Evolutionary conservation across 2,797 vertebrate species (phyloP).

Genomic region (Ibycter americanus): DNA sequence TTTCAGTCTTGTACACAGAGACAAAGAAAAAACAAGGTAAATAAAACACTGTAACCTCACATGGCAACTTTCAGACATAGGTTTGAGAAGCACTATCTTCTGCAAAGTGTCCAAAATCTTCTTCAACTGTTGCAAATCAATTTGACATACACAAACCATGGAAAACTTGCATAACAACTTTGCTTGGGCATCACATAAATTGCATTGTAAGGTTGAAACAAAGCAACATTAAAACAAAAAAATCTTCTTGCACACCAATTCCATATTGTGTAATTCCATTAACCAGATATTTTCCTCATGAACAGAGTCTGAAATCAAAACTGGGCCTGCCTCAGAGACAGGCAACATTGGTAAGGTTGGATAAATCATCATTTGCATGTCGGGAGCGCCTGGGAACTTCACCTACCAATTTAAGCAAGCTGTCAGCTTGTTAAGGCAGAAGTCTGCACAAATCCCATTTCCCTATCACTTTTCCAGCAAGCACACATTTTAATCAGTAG

Average conservation of each 20-base stretch:
- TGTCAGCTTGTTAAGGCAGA: not conserved
- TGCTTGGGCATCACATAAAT: not conserved
- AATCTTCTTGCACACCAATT: not conserved
- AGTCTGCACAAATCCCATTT: not conserved
- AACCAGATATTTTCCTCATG: not conserved
- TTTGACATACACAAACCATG: conserved; percentile 26
- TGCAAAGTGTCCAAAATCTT: not conserved
- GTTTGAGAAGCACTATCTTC: not conserved
- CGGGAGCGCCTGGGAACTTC: not conserved
- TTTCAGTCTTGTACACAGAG: not conserved
- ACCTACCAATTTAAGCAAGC: not conserved
- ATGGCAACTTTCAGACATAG: not conserved
- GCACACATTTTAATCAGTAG: not conserved
- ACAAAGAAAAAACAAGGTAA: not conserved
- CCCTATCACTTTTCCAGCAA: not conserved
- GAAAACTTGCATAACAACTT: conserved; percentile 3
- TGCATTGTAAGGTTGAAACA: not conserved
- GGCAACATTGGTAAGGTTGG: not conserved
- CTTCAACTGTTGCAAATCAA: conserved; percentile 19
- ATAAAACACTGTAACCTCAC: not conserved
- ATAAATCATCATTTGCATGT: not conserved
- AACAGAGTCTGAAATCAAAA: not conserved
- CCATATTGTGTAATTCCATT: not conserved
- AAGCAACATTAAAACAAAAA: not conserved
- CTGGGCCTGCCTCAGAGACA: not conserved